Evolutionary conservation across 2,888 invertebrate species (phyloP).

Genomic region (Conchocele bisecta): DNA sequence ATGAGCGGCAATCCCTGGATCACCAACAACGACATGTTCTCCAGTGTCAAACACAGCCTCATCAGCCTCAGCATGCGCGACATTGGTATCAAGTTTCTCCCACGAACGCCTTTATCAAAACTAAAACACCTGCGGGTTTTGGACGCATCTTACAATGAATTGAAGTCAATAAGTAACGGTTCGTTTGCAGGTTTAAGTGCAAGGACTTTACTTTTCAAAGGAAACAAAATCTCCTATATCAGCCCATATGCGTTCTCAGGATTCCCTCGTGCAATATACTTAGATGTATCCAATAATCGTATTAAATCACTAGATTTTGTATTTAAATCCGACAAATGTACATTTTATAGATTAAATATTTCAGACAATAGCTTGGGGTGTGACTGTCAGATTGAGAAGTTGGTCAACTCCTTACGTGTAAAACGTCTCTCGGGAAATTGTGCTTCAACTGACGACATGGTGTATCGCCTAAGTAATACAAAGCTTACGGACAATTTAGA

Average conservation of each 20-base stretch:
- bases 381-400: conserved; percentile 52
- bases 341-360: conserved; percentile 47
- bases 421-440: conserved; percentile 38
- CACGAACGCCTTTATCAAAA: conserved; percentile 22
- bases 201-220: conserved; percentile 36
- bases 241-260: conserved; percentile 43
- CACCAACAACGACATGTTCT: conserved; percentile 46
- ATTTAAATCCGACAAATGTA: conserved; percentile 44
- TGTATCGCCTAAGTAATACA: conserved; percentile 21
- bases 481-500: conserved; percentile 23
- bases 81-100: conserved; percentile 33
- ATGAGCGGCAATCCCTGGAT: conserved; percentile 51
- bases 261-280: conserved; percentile 32
- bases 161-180: conserved; percentile 34
- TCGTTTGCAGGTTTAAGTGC: conserved; percentile 42
- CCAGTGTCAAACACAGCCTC: conserved; percentile 37
- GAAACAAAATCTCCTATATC: conserved; percentile 45
- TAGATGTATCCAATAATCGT: conserved; percentile 47
- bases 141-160: conserved; percentile 39
- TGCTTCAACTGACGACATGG: conserved; percentile 14
- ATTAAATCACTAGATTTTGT: conserved; percentile 45
- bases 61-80: conserved; percentile 32
- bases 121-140: conserved; percentile 24
- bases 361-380: conserved; percentile 52
- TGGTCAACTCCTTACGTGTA: conserved; percentile 40